Evolutionary conservation across 2,797 vertebrate genomes (phyloP).

Genomic region (Mus spretus): DNA sequence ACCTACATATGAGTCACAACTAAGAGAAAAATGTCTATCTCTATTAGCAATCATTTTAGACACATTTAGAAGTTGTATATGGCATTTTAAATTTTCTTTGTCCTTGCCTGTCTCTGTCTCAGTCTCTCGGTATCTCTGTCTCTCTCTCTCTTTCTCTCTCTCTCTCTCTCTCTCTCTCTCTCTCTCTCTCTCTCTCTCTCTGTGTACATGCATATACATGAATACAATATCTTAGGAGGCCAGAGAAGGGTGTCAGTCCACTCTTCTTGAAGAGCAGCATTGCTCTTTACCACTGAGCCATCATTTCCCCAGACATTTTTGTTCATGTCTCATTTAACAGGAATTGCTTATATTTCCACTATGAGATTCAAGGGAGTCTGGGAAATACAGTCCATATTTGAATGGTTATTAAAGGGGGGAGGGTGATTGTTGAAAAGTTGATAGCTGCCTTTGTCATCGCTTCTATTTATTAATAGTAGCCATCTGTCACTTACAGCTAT

Average conservation of each 20-base stretch:
- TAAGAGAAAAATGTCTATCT: slow-evolving; percentile 23
- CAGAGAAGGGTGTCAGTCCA: not conserved
- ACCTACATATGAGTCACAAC: not conserved
- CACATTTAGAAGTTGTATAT: not conserved
- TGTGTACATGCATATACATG: too few relatives aligned
- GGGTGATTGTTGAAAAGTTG: not conserved
- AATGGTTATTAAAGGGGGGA: not conserved
- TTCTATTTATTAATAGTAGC: not conserved
- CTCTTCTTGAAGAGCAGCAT: not conserved
- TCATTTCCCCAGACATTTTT: not conserved
- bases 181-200: not conserved
- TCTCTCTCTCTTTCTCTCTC: not conserved
- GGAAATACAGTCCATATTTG: not conserved
- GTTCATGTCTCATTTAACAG: not conserved
- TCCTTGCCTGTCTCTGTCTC: not conserved
- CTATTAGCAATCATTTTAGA: not conserved
- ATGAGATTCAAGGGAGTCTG: not conserved
- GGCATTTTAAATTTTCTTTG: not conserved
- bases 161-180: not conserved
- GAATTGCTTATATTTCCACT: not conserved
- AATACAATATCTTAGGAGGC: not conserved
- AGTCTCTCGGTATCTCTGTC: not conserved
- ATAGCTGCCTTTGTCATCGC: not conserved
- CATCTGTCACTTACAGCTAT: not conserved
- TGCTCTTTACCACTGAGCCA: not conserved